These are phyloP conservation scores for Leptatherina wallacei DNA, from an alignment of 2,797 vertebrate genomes.

Conservation along the genomic window DNA sequence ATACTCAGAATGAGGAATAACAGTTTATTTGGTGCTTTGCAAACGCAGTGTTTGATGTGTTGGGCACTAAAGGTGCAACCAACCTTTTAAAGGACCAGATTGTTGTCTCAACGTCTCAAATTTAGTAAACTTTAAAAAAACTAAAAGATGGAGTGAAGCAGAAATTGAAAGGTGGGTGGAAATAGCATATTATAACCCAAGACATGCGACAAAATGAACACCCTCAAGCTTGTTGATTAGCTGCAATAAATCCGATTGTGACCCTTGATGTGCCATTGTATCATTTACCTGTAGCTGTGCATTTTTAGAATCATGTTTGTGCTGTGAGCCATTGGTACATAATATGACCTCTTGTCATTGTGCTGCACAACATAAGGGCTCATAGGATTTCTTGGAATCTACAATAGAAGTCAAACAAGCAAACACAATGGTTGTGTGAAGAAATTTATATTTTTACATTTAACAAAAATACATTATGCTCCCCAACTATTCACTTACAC, in stretches of 20 bases:
- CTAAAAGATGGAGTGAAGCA: constrained; percentile 45
- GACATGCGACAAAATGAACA: constrained; percentile 17
- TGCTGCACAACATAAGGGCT: constrained; percentile 49
- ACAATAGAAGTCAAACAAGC: constrained; percentile 18
- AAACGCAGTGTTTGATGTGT: constrained; percentile 62
- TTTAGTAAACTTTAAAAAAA: constrained; percentile 48
- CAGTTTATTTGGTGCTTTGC: constrained; percentile 64
- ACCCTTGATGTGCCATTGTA: constrained; percentile 57
- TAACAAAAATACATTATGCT: neutral
- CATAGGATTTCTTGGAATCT: constrained; percentile 23
- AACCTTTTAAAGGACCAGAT: constrained; percentile 52
- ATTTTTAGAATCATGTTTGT: constrained; percentile 65
- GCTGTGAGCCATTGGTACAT: constrained; percentile 54
- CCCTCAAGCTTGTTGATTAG: constrained; percentile 42
- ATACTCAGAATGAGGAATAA: constrained; percentile 72
- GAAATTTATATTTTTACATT: neutral
- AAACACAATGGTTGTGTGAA: constrained; percentile 8
- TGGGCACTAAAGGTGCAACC: constrained; percentile 51
- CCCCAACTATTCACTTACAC: neutral
- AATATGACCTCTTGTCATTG: constrained; percentile 55
- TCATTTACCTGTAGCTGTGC: constrained; percentile 52
- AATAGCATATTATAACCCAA: constrained; percentile 38
- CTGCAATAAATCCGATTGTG: constrained; percentile 66
- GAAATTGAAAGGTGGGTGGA: constrained; percentile 35
- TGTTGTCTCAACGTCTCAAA: constrained; percentile 31